phyloP scores from a whole-genome alignment of 1,140 invertebrate species.

The Diabrotica undecimpunctata region DNA sequence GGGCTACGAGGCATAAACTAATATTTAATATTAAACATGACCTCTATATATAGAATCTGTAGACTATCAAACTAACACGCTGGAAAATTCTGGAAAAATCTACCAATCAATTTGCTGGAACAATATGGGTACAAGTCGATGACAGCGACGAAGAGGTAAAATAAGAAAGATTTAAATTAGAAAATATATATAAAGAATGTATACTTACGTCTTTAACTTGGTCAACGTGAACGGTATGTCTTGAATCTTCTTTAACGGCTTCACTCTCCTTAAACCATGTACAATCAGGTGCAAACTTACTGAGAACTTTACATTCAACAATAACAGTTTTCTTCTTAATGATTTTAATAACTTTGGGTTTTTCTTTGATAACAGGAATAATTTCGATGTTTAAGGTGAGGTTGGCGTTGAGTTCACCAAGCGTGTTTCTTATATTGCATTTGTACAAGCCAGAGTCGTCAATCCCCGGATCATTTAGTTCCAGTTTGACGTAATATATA shows the following conservation, averaged over 20 bases:
- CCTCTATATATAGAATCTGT: no score
- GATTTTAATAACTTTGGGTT: slow-evolving; percentile 84
- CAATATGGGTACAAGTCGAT: no score
- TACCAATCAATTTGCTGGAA: no score
- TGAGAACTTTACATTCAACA: slow-evolving; percentile 85
- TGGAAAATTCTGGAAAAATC: no score
- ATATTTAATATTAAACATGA: no score
- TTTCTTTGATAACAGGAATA: slow-evolving; percentile 90
- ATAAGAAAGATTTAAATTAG: background rate
- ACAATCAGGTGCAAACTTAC: slow-evolving; percentile 82
- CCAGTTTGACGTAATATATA: slow-evolving; percentile 85
- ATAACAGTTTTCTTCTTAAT: slow-evolving; percentile 86
- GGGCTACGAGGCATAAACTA: no score
- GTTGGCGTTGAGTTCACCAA: slow-evolving; percentile 95
- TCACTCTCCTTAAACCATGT: slow-evolving; percentile 85
- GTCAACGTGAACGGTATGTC: slow-evolving; percentile 72
- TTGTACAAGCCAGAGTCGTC: slow-evolving; percentile 97
- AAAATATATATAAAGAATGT: background rate
- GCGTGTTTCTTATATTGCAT: slow-evolving; percentile 93
- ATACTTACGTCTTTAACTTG: slow-evolving; percentile 68
- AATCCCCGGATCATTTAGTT: slow-evolving; percentile 87
- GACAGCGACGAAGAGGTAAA: background rate
- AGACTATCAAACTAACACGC: no score
- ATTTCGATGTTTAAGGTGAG: slow-evolving; percentile 97
- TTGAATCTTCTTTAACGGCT: slow-evolving; percentile 70